A percentile compares a stretch with the other conserved stretches of the same genome.
These are phyloP conservation scores for Vanessa tameamea DNA, from an alignment of 1,140 invertebrate species.

Conservation along the genomic window DNA sequence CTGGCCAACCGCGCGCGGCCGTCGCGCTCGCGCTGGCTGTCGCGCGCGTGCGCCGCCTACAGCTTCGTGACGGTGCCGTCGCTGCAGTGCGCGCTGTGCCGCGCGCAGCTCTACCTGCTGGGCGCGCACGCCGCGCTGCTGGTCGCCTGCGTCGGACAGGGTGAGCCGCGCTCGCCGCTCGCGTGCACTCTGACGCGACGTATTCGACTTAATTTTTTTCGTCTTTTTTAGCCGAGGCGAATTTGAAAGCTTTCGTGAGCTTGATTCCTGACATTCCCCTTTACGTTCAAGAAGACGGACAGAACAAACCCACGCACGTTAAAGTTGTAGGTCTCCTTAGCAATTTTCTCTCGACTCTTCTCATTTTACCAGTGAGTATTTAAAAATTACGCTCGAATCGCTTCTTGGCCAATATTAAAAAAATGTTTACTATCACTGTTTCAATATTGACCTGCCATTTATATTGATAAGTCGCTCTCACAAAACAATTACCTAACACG, in stretches of 20 bases:
- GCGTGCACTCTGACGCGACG: too few species aligned
- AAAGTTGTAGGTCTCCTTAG: conserved; percentile 87
- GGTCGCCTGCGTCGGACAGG: conserved; percentile 96
- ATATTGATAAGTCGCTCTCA: too few species aligned
- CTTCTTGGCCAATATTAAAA: background rate
- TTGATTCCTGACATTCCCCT: conserved; percentile 89
- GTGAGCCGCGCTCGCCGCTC: conserved; percentile 67
- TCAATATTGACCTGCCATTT: too few species aligned
- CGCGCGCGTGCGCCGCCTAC: conserved; percentile 96
- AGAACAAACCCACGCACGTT: conserved; percentile 86
- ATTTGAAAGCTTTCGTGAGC: conserved; percentile 93
- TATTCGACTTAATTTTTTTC: too few species aligned
- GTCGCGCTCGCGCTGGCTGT: conserved; percentile 83
- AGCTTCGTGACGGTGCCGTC: conserved; percentile 98
- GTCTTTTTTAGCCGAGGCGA: conserved; percentile 89
- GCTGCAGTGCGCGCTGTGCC: conserved; percentile 86
- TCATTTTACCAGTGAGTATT: conserved; percentile 90
- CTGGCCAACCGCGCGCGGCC: conserved; percentile 27
- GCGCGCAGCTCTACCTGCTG: conserved; percentile 92
- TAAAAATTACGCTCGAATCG: too few species aligned
- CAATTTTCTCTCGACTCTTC: conserved; percentile 90
- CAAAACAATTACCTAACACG: too few species aligned
- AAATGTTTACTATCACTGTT: too few species aligned
- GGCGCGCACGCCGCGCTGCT: conserved; percentile 93
- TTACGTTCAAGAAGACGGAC: conserved; percentile 88